Percentiles rank a stretch among this genome's conserved stretches.
phyloP scores from a whole-genome alignment of 1,140 invertebrate genomes.

The Eriosoma lanigerum region DNA sequence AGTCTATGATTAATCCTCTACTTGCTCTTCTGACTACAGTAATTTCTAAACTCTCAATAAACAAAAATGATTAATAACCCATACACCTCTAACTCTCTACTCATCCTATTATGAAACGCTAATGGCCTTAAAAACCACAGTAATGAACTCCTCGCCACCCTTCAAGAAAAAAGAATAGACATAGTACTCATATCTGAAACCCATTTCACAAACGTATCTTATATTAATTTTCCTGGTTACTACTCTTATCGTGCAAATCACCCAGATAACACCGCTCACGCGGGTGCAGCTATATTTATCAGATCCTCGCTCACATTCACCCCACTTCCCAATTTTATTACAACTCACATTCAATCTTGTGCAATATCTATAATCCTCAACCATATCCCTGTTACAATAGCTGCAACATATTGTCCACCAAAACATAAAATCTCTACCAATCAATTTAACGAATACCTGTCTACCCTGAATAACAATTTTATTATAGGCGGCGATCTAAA shows the following conservation, averaged over 20 bases:
- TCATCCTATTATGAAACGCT: too few relatives aligned
- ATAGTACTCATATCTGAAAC: too few relatives aligned
- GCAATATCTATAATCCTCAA: background rate
- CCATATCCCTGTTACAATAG: background rate
- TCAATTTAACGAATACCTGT: background rate
- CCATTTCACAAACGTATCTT: too few relatives aligned
- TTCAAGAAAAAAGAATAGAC: too few relatives aligned
- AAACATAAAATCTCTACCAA: background rate
- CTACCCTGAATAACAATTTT: background rate
- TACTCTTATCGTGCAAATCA: background rate
- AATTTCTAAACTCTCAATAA: too few relatives aligned
- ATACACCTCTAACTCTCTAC: too few relatives aligned
- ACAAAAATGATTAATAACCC: too few relatives aligned
- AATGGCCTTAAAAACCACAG: too few relatives aligned
- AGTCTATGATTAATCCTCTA: too few relatives aligned
- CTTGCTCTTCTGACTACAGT: too few relatives aligned
- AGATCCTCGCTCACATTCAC: background rate
- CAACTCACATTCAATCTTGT: background rate
- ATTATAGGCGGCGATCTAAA: background rate
- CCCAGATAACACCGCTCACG: conserved; percentile 4
- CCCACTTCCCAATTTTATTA: background rate
- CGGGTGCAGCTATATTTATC: background rate
- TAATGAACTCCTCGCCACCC: too few relatives aligned
- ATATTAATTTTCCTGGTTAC: too few relatives aligned
- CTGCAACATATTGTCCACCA: background rate